phyloP scores from a whole-genome alignment of 2,113 vertebrate species.

The Brachyhypopomus occidentalis region DNA sequence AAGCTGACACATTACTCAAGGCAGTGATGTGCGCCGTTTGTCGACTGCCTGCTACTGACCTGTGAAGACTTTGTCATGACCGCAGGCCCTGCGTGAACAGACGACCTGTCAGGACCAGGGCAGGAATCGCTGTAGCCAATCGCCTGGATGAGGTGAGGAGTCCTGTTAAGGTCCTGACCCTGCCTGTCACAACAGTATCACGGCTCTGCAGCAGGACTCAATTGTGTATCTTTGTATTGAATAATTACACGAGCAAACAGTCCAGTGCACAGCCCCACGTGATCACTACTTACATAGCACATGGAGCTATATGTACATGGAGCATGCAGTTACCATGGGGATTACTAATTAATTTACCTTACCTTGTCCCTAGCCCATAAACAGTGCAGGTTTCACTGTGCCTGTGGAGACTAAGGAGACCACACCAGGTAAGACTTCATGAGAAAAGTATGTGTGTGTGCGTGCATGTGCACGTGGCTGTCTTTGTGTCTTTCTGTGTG shows the following conservation, averaged over 20 bases:
- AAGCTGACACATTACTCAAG: neutral
- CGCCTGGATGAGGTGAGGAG: conserved; percentile 83
- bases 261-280: no score
- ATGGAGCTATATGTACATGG: neutral
- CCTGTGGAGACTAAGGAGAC: conserved; percentile 65
- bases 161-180: conserved; percentile 80
- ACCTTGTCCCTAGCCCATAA: conserved; percentile 71
- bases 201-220: neutral
- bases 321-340: neutral
- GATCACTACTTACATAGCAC: no score
- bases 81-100: conserved; percentile 76
- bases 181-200: neutral
- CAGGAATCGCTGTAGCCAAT: conserved; percentile 80
- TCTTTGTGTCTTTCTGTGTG: conserved; percentile 6
- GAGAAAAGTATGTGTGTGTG: conserved; percentile 26
- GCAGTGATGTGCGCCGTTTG: neutral
- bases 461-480: neutral
- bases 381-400: conserved; percentile 82
- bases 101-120: conserved; percentile 72
- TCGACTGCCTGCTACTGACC: neutral
- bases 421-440: conserved; percentile 42
- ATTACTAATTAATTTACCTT: conserved; percentile 17
- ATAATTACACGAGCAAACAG: no score
- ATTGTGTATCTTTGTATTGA: no score
- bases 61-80: conserved; percentile 9